Evolutionary conservation across 2,113 vertebrate species (phyloP).

Genomic region (Oncorhynchus tshawytscha): DNA sequence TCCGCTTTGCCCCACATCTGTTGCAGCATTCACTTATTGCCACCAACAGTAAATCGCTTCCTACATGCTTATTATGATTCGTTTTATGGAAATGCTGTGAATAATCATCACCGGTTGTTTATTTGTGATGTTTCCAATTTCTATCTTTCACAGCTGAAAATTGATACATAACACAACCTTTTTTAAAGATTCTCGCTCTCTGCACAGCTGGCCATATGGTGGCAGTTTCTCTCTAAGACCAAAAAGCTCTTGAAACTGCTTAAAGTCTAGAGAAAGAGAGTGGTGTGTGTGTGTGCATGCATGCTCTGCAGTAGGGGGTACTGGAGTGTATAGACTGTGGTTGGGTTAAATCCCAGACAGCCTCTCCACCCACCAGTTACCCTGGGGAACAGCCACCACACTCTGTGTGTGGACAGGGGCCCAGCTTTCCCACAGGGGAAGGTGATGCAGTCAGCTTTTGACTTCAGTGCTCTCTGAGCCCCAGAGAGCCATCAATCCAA

Average conservation of each 20-base stretch:
- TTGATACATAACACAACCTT: constrained; percentile 8
- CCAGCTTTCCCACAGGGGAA: not conserved
- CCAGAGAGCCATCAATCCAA: not conserved
- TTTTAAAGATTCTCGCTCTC: constrained; percentile 12
- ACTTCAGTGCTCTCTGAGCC: not conserved
- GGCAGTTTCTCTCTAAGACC: not conserved
- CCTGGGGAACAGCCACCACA: not conserved
- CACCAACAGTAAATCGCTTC: constrained; percentile 8
- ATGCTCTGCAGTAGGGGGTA: not conserved
- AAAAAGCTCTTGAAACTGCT: too few species aligned
- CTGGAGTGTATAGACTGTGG: not conserved
- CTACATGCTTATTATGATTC: constrained; percentile 26
- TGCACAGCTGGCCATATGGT: constrained; percentile 18
- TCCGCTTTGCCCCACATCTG: constrained; percentile 14
- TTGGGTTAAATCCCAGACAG: not conserved
- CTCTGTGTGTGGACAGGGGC: not conserved
- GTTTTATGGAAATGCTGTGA: constrained; percentile 37
- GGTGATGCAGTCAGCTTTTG: not conserved
- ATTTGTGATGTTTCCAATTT: not conserved
- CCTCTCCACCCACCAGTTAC: not conserved
- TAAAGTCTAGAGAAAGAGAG: not conserved
- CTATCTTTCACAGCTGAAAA: not conserved
- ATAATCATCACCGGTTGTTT: constrained; percentile 25
- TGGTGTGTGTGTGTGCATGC: not conserved
- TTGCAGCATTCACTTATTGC: not conserved